Conservation (phyloP, 2,113 vertebrate species). For the Smithornis capensis region DNA sequence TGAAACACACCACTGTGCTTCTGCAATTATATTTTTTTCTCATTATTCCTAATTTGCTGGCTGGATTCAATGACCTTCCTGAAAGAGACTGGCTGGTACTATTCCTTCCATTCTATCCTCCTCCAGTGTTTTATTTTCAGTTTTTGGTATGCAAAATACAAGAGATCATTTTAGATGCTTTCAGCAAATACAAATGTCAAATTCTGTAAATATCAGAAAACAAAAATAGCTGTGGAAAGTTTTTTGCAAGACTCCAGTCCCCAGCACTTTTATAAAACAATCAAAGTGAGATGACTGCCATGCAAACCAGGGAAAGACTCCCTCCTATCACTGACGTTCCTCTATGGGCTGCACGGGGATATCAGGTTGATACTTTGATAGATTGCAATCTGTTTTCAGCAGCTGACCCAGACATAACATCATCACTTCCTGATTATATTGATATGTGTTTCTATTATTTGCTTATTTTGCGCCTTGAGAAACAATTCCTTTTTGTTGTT, state of each 20-base stretch:
- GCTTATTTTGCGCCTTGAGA: slow-evolving; percentile 80
- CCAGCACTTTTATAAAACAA: background rate
- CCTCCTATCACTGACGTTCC: background rate
- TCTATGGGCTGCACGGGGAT: background rate
- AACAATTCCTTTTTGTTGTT: slow-evolving; percentile 90
- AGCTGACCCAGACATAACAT: slow-evolving; percentile 82
- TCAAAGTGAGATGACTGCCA: background rate
- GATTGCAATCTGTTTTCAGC: slow-evolving; percentile 78
- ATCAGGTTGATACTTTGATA: slow-evolving; percentile 68
- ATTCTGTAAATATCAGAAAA: background rate
- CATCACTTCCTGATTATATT: slow-evolving; percentile 86
- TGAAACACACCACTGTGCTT: background rate
- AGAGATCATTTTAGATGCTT: background rate
- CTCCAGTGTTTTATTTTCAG: background rate
- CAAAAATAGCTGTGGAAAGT: background rate
- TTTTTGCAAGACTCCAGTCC: background rate
- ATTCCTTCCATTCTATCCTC: background rate
- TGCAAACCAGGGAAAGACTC: background rate
- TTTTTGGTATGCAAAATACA: background rate
- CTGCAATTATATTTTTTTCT: background rate
- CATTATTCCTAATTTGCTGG: background rate
- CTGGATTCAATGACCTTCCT: background rate
- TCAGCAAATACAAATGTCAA: background rate
- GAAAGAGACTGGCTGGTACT: background rate
- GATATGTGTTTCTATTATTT: slow-evolving; percentile 83